Evolutionary conservation across 2,888 invertebrate genomes (phyloP).

Genomic region (Crocallis elinguaria): DNA sequence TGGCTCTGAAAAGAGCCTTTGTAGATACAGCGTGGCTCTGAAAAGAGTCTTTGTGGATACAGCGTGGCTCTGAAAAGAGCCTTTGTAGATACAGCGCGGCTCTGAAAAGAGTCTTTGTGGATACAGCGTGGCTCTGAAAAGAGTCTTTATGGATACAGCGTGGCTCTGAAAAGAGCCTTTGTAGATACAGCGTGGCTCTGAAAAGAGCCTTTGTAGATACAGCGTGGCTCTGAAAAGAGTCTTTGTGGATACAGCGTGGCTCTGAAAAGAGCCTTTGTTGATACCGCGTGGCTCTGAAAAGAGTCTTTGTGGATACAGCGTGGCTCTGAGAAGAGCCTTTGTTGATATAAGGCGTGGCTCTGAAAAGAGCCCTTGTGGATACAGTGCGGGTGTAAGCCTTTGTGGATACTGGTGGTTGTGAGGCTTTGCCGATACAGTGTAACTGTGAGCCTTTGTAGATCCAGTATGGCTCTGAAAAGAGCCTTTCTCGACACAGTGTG

Average conservation of each 20-base stretch:
- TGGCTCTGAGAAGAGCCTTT: slow-evolving; percentile 26
- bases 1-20: slow-evolving; percentile 30
- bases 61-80: slow-evolving; percentile 6
- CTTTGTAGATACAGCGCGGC: slow-evolving; percentile 9
- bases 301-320: slow-evolving; percentile 13
- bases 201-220: slow-evolving; percentile 26
- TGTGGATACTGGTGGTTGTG: too few relatives aligned
- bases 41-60: slow-evolving; percentile 8
- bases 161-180: slow-evolving; percentile 21
- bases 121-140: slow-evolving; percentile 20
- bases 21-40: neutral
- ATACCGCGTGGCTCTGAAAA: slow-evolving; percentile 27
- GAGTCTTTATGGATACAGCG: slow-evolving; percentile 15
- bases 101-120: slow-evolving; percentile 17
- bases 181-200: slow-evolving; percentile 21
- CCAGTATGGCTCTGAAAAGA: slow-evolving; percentile 25
- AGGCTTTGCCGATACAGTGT: slow-evolving; percentile 23
- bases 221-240: slow-evolving; percentile 26
- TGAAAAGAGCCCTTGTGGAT: slow-evolving; percentile 13
- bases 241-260: slow-evolving; percentile 19
- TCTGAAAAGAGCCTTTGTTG: slow-evolving; percentile 26
- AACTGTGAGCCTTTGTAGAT: slow-evolving; percentile 19
- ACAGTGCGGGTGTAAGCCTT: slow-evolving; percentile 14
- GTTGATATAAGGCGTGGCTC: slow-evolving; percentile 23
- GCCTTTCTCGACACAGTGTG: slow-evolving; percentile 21